Percentiles rank a stretch among this genome's conserved stretches.
Evolutionary conservation across 2,113 vertebrate genomes (phyloP).

Genomic region (Chauna torquata): DNA sequence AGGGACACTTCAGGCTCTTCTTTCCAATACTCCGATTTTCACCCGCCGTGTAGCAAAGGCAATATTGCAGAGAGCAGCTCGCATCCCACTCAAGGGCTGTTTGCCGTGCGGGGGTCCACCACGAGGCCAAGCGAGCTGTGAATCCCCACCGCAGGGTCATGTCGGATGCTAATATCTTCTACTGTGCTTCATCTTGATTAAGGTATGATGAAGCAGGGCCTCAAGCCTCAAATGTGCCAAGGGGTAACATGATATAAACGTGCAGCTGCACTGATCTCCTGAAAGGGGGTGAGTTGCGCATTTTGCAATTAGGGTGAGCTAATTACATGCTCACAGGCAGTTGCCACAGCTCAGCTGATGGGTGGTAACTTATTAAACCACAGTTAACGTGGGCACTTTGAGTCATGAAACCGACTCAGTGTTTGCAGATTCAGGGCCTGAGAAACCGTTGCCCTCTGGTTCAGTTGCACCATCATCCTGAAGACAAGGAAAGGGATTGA

Average conservation of each 20-base stretch:
- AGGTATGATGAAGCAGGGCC: not conserved
- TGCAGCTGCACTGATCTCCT: slow-evolving; percentile 16
- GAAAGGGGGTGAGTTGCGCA: not conserved
- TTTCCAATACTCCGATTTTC: not conserved
- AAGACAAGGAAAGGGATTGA: not conserved
- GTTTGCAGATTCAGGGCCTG: slow-evolving; percentile 21
- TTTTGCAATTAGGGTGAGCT: slow-evolving; percentile 44
- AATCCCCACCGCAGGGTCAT: not conserved
- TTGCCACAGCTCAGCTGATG: slow-evolving; percentile 40
- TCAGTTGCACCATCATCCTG: not conserved
- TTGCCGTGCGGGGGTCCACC: fast-evolving
- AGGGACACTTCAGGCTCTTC: not conserved
- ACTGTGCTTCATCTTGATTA: not conserved
- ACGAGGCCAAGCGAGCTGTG: fast-evolving
- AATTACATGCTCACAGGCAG: not conserved
- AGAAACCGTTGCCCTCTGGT: not conserved
- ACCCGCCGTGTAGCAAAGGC: not conserved
- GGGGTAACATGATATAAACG: slow-evolving; percentile 1
- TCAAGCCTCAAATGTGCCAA: not conserved
- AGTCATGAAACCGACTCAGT: slow-evolving; percentile 22
- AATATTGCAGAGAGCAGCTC: not conserved
- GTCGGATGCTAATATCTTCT: fast-evolving
- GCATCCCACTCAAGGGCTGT: not conserved
- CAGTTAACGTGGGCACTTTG: slow-evolving; percentile 31
- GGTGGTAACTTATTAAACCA: slow-evolving; percentile 37